Evolutionary conservation across 2,797 vertebrate species (phyloP).

Genomic region (Lagocephalus sceleratus): DNA sequence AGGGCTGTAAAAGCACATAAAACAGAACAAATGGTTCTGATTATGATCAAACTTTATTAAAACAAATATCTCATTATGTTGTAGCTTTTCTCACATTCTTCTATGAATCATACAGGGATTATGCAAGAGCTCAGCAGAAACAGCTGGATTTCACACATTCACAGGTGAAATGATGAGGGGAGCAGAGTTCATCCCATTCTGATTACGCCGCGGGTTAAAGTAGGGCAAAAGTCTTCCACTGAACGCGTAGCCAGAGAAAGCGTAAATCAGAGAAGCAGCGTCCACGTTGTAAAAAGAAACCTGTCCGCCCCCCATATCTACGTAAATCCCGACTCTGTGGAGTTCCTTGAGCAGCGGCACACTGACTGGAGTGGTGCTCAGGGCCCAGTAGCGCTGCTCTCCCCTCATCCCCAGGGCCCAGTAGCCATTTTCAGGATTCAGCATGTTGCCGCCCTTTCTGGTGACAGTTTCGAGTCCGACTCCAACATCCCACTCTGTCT

Average conservation of each 20-base stretch:
- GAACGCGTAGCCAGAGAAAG: constrained; percentile 68
- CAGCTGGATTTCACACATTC: constrained; percentile 8
- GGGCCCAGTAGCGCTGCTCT: constrained; percentile 61
- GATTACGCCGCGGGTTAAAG: constrained; percentile 69
- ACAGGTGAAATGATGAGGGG: constrained; percentile 63
- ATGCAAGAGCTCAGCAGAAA: too few relatives aligned
- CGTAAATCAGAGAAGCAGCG: constrained; percentile 64
- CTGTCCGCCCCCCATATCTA: constrained; percentile 66
- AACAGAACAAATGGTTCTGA: not conserved
- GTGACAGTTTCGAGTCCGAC: constrained; percentile 60
- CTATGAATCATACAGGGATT: rapidly evolving
- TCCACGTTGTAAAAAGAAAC: constrained; percentile 71
- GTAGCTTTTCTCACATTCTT: not conserved
- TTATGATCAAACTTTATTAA: constrained; percentile 45
- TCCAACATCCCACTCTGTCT: constrained; percentile 73
- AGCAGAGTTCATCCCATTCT: constrained; percentile 57
- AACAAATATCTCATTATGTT: not conserved
- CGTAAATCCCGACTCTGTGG: constrained; percentile 65
- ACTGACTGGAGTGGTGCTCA: constrained; percentile 47
- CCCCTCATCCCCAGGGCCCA: constrained; percentile 66
- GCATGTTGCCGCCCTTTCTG: constrained; percentile 61
- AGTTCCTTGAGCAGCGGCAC: constrained; percentile 52
- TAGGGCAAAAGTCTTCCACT: constrained; percentile 56
- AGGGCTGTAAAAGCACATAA: too few relatives aligned
- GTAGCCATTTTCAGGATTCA: constrained; percentile 65